Percentiles rank a stretch among this genome's conserved stretches.
Evolutionary conservation across 2,888 invertebrate genomes (phyloP).

Genomic region (Frankliniella intonsa): DNA sequence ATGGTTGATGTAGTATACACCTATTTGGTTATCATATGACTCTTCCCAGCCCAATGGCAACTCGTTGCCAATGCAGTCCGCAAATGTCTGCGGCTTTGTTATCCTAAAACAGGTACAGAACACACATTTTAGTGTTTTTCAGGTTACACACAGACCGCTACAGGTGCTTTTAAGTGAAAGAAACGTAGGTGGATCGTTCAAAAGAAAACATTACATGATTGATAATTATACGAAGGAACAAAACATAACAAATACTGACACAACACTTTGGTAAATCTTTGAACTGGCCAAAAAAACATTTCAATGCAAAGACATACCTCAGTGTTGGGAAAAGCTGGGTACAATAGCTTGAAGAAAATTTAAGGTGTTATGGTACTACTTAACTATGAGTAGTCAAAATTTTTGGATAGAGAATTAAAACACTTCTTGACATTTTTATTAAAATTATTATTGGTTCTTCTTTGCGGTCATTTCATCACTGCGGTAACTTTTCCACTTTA

Average conservation of each 20-base stretch:
- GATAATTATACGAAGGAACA: background rate
- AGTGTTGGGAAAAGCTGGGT: too few species aligned
- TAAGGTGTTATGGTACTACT: background rate
- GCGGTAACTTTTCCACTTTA: background rate
- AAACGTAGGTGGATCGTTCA: too few species aligned
- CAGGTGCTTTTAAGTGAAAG: background rate
- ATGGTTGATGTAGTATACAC: slow-evolving; percentile 95
- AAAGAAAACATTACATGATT: too few species aligned
- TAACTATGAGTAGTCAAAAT: background rate
- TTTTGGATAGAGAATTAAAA: background rate
- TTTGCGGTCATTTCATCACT: background rate
- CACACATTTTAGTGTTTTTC: background rate
- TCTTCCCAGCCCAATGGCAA: slow-evolving; percentile 97
- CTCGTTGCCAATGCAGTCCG: slow-evolving; percentile 97
- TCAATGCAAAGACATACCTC: too few species aligned
- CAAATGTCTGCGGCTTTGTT: slow-evolving; percentile 94
- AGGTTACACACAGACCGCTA: background rate
- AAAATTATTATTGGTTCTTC: background rate
- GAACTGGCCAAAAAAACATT: too few species aligned
- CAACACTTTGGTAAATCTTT: background rate
- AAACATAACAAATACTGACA: background rate
- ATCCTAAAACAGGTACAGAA: slow-evolving; percentile 61
- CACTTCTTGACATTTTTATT: too few species aligned
- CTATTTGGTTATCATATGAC: slow-evolving; percentile 88
- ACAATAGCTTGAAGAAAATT: background rate